A percentile compares a stretch with the other conserved stretches of the same genome.
These are phyloP conservation scores for Xyrauchen texanus DNA, from an alignment of 2,113 vertebrate species.

Conservation along the genomic window DNA sequence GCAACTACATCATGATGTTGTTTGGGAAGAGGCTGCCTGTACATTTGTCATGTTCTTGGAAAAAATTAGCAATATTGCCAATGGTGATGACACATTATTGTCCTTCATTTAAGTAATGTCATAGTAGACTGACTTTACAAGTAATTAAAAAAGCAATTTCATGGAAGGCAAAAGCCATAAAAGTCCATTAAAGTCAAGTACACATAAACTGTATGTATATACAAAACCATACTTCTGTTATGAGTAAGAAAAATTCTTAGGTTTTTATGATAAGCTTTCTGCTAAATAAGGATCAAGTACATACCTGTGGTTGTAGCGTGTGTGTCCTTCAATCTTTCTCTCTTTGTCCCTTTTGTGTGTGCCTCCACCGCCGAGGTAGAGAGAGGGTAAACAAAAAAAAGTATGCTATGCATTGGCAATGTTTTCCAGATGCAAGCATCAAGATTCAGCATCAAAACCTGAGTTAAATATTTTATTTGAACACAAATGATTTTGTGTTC, in stretches of 20 bases:
- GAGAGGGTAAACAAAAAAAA: not conserved
- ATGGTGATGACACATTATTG: too few relatives aligned
- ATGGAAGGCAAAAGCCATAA: too few relatives aligned
- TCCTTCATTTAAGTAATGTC: too few relatives aligned
- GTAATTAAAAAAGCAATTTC: too few relatives aligned
- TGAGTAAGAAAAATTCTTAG: too few relatives aligned
- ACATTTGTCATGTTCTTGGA: too few relatives aligned
- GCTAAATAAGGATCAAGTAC: conserved; percentile 1
- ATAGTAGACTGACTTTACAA: too few relatives aligned
- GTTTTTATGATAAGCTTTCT: not conserved
- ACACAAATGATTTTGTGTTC: not conserved
- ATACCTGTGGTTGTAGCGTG: conserved; percentile 23
- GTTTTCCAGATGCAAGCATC: too few relatives aligned
- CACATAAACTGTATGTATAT: not conserved
- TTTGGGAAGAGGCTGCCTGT: too few relatives aligned
- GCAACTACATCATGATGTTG: too few relatives aligned
- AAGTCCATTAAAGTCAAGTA: not conserved
- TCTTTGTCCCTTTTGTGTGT: not conserved
- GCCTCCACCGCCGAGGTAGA: not conserved
- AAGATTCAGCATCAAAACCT: not conserved
- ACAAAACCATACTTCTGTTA: too few relatives aligned
- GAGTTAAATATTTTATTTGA: not conserved
- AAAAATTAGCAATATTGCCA: too few relatives aligned
- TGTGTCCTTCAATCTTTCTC: not conserved
- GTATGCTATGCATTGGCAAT: not conserved